Evolutionary conservation across 2,797 vertebrate species (phyloP).

Genomic region (Picus viridis): DNA sequence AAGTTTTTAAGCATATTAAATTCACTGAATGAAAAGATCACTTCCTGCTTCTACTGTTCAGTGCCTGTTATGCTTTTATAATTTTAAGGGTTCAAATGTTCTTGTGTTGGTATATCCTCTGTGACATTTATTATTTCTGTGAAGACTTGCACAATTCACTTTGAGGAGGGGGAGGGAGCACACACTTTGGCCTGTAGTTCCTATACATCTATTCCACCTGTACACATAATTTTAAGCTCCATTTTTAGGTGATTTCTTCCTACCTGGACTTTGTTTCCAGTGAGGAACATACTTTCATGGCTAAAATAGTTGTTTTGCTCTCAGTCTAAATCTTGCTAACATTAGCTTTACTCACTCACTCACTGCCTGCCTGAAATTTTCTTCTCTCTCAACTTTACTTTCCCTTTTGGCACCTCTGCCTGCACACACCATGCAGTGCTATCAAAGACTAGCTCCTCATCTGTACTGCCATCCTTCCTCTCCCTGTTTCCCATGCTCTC

Average conservation of each 20-base stretch:
- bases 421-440: background rate
- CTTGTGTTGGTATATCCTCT: background rate
- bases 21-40: background rate
- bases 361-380: background rate
- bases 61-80: background rate
- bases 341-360: background rate
- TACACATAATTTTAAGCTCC: background rate
- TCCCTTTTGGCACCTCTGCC: background rate
- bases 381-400: background rate
- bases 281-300: background rate
- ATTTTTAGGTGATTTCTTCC: background rate
- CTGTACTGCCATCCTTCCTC: background rate
- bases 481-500: background rate
- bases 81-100: background rate
- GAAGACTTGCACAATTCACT: background rate
- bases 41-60: conserved; percentile 19
- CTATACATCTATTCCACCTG: background rate
- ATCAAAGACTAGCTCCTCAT: background rate
- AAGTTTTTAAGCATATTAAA: conserved; percentile 21
- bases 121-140: background rate
- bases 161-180: background rate
- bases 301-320: background rate
- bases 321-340: background rate
- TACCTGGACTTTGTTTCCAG: background rate
- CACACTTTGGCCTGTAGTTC: background rate